Evolutionary conservation across 2,888 invertebrate species (phyloP).

Genomic region (Chalcosyrphus nemorum): DNA sequence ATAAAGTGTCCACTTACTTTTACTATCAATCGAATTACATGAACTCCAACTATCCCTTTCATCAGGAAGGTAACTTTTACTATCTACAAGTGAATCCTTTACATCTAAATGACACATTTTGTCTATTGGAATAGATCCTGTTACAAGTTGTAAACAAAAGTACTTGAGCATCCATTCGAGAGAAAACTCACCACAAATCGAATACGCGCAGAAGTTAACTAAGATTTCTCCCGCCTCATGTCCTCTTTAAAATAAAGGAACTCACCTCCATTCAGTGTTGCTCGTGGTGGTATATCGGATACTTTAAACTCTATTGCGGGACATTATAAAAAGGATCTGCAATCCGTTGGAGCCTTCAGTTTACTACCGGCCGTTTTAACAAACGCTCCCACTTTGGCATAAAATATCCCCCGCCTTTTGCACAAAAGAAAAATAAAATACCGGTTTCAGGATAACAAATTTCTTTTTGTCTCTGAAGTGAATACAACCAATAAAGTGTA

Average conservation of each 20-base stretch:
- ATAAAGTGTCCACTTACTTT: not conserved
- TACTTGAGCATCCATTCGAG: not conserved
- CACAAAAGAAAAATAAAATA: no score
- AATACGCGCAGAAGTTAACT: constrained; percentile 63
- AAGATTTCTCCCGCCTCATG: constrained; percentile 20
- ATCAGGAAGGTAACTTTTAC: not conserved
- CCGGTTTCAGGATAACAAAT: constrained; percentile 15
- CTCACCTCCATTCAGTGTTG: constrained; percentile 42
- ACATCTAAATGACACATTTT: not conserved
- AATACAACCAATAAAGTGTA: not conserved
- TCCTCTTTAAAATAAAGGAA: constrained; percentile 14
- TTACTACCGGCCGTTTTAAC: constrained; percentile 32
- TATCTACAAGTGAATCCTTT: not conserved
- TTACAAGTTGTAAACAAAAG: constrained; percentile 1
- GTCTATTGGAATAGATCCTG: not conserved
- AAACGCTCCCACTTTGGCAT: constrained; percentile 17
- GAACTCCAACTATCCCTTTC: not conserved
- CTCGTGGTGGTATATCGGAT: constrained; percentile 17
- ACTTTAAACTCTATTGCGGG: constrained; percentile 1
- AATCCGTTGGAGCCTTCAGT: constrained; percentile 28
- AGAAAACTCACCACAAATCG: constrained; percentile 34
- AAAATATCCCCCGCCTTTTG: not conserved
- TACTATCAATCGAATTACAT: not conserved
- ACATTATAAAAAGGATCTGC: constrained; percentile 62
- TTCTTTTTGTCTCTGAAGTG: not conserved